Percentiles rank a stretch among this genome's conserved stretches.
Evolutionary conservation across 2,797 vertebrate genomes (phyloP).

Genomic region (Notolabrus celidotus): DNA sequence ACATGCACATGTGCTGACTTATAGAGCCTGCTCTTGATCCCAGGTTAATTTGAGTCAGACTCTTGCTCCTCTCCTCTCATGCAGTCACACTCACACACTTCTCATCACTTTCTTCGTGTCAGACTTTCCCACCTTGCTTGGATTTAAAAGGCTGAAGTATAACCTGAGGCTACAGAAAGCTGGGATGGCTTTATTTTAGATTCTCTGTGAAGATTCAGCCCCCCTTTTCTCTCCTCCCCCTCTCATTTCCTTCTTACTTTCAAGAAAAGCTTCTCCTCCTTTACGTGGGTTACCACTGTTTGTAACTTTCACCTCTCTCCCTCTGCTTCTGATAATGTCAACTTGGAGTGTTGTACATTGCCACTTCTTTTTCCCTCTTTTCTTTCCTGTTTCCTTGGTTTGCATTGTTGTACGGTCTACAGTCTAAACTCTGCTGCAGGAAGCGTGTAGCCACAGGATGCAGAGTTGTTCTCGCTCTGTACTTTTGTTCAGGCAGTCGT

Average conservation of each 20-base stretch:
- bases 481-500: conserved; percentile 22
- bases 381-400: conserved; percentile 21
- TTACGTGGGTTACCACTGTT: conserved; percentile 19
- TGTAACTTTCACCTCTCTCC: neutral
- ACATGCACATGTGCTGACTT: neutral
- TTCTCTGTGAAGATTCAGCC: conserved; percentile 43
- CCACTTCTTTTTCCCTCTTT: neutral
- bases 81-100: conserved; percentile 13
- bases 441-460: conserved; percentile 35
- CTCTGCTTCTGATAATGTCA: conserved; percentile 18
- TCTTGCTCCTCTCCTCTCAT: conserved; percentile 1
- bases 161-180: conserved; percentile 43
- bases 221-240: neutral
- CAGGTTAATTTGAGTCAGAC: conserved; percentile 55
- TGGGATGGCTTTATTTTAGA: conserved; percentile 56
- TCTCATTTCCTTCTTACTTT: conserved; percentile 38
- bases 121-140: conserved; percentile 60
- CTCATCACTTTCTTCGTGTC: conserved; percentile 31
- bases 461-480: conserved; percentile 12
- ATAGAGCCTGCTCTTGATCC: conserved; percentile 14
- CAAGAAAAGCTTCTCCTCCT: conserved; percentile 9
- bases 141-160: conserved; percentile 53
- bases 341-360: neutral
- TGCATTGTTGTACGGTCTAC: conserved; percentile 53
- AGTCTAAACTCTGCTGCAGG: conserved; percentile 26